phyloP scores from a whole-genome alignment of 23 tunicate species.

The Ascidia mentula region DNA sequence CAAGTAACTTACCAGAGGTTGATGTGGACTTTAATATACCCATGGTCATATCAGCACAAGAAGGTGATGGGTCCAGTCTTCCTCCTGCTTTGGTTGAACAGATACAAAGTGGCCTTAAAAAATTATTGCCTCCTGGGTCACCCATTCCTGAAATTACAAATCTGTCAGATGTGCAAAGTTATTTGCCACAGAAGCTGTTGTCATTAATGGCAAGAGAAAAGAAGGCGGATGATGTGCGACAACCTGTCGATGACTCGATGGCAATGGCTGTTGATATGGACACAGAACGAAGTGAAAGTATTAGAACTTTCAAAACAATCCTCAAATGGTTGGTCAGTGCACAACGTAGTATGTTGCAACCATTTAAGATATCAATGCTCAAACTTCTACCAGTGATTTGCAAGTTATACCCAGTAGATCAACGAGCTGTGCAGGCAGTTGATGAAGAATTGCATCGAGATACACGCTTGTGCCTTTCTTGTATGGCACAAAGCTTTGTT shows the following conservation, averaged over 20 bases:
- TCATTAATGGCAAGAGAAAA: background rate
- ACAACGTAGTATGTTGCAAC: constrained; percentile 73
- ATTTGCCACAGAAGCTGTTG: background rate
- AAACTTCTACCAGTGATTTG: constrained; percentile 72
- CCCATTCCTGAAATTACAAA: constrained; percentile 16
- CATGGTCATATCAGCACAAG: background rate
- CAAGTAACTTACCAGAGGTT: background rate
- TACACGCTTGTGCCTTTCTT: constrained; percentile 55
- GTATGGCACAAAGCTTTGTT: constrained; percentile 64
- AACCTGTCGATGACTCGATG: constrained; percentile 4
- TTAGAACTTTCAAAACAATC: constrained; percentile 62
- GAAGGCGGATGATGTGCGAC: background rate
- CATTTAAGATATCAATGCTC: constrained; percentile 29
- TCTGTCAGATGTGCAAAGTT: background rate
- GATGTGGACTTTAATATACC: constrained; percentile 13
- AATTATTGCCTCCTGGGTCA: constrained; percentile 61
- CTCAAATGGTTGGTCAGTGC: constrained; percentile 75
- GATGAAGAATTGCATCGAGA: constrained; percentile 90
- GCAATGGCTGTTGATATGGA: constrained; percentile 27
- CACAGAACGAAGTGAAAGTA: constrained; percentile 44
- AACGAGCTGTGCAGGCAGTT: constrained; percentile 46
- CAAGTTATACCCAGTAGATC: constrained; percentile 63
- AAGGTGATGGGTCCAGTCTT: constrained; percentile 4
- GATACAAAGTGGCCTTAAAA: constrained; percentile 41
- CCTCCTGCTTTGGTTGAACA: constrained; percentile 36